phyloP scores from a whole-genome alignment of 2,113 vertebrate genomes.

The Microcebus tavaratra region DNA sequence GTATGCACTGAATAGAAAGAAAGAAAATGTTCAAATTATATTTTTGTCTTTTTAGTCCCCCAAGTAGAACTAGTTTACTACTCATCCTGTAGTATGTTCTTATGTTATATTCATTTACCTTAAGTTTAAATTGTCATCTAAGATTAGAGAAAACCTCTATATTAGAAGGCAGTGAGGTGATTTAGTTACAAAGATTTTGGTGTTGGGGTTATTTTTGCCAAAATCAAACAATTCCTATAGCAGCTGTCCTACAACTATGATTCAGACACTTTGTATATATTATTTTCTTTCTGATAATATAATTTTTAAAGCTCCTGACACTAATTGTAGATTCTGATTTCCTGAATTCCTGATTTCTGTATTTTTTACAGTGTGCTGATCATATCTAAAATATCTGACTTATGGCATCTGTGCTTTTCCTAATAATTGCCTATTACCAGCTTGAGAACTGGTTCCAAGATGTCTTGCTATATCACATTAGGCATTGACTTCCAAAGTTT shows the following conservation, averaged over 20 bases:
- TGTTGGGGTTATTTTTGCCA: not conserved
- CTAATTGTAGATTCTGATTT: not conserved
- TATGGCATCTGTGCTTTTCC: not conserved
- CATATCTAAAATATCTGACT: not conserved
- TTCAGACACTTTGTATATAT: not conserved
- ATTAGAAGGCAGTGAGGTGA: not conserved
- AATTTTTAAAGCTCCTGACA: not conserved
- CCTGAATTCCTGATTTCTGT: not conserved
- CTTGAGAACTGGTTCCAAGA: not conserved
- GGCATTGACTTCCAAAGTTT: not conserved
- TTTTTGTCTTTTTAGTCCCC: not conserved
- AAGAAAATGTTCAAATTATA: not conserved
- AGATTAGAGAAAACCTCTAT: not conserved
- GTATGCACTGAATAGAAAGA: not conserved
- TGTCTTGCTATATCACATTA: not conserved
- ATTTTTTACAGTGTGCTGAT: not conserved
- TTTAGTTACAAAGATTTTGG: not conserved
- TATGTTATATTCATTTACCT: not conserved
- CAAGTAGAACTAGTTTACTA: not conserved
- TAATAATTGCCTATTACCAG: not conserved
- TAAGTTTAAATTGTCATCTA: not conserved
- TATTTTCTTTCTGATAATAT: not conserved
- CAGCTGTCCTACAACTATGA: not conserved
- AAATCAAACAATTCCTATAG: not conserved
- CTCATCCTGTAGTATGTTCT: not conserved